These are phyloP conservation scores for Pitta sordida DNA, from an alignment of 2,113 vertebrate species.

Conservation along the genomic window DNA sequence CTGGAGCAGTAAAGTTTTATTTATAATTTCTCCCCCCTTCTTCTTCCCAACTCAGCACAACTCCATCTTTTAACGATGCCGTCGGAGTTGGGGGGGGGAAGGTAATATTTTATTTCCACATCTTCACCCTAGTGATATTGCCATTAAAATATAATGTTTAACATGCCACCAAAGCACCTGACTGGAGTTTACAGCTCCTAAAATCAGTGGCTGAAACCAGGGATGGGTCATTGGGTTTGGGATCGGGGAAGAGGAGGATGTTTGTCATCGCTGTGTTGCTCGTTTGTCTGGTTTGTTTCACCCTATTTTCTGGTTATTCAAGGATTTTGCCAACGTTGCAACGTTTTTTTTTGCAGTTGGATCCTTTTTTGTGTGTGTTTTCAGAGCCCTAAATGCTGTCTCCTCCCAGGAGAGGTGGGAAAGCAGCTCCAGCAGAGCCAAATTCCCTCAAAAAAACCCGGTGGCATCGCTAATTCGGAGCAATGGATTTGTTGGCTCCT, in stretches of 20 bases:
- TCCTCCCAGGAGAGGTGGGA: neutral
- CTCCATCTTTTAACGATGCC: neutral
- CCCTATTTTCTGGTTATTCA: neutral
- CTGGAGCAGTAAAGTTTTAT: slow-evolving; percentile 41
- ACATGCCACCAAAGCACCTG: neutral
- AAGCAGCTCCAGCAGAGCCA: neutral
- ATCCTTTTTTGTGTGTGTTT: accelerated
- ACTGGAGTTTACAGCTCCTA: neutral
- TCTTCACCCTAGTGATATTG: slow-evolving; percentile 38
- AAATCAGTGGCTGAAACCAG: neutral
- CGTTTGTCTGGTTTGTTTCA: neutral
- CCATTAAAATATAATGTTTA: slow-evolving; percentile 42
- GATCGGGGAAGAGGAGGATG: neutral
- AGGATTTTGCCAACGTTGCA: neutral
- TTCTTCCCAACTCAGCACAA: neutral
- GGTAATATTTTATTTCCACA: neutral
- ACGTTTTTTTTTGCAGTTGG: neutral
- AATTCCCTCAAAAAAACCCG: neutral
- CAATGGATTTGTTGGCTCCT: neutral
- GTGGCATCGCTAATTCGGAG: accelerated
- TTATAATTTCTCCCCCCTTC: neutral
- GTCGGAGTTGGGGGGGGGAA: neutral
- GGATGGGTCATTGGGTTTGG: neutral
- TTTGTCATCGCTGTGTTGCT: neutral
- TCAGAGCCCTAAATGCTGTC: neutral